Evolutionary conservation across 1,140 invertebrate species (phyloP).

Genomic region (Laupala kohalensis): DNA sequence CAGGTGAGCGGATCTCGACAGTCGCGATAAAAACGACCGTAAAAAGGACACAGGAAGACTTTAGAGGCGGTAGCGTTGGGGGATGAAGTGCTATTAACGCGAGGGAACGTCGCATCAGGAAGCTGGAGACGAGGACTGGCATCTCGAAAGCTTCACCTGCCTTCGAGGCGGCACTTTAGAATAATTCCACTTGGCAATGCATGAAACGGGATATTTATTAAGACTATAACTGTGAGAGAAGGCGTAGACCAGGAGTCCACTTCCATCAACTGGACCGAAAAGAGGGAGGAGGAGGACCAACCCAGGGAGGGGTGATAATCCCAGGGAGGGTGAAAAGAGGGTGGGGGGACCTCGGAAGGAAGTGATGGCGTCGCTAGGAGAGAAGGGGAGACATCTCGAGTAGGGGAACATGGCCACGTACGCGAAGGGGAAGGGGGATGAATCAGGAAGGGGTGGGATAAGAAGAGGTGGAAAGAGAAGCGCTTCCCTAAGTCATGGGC

Average conservation of each 20-base stretch:
- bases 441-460: not conserved
- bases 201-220: too few relatives aligned
- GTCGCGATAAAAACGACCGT: not conserved
- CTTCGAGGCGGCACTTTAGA: too few relatives aligned
- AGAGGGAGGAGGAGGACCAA: too few relatives aligned
- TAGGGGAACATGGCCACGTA: not conserved
- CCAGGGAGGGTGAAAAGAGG: not conserved
- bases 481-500: not conserved
- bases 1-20: not conserved
- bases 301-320: not conserved
- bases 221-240: too few relatives aligned
- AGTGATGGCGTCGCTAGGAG: not conserved
- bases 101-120: not conserved
- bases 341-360: too few relatives aligned
- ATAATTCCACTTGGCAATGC: too few relatives aligned
- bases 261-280: too few relatives aligned
- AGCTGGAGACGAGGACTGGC: not conserved
- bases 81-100: too few relatives aligned
- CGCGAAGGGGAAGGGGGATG: not conserved
- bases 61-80: not conserved
- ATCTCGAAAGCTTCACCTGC: too few relatives aligned
- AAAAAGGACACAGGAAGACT: not conserved
- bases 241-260: not conserved
- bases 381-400: not conserved
- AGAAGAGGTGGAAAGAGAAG: not conserved